phyloP scores from a whole-genome alignment of 2,113 vertebrate genomes.

The Ascaphus truei region DNA sequence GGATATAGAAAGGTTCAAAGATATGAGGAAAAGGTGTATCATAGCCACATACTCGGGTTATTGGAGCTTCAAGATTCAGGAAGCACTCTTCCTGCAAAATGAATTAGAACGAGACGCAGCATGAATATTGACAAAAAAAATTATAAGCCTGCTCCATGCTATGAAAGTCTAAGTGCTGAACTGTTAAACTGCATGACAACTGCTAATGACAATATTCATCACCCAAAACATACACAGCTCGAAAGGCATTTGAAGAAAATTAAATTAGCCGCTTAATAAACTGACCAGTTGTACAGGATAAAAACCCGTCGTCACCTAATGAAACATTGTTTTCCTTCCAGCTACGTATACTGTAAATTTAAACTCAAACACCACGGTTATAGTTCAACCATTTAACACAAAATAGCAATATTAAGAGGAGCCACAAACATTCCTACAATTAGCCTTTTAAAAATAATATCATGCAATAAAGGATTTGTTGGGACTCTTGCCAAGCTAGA shows the following conservation, averaged over 20 bases:
- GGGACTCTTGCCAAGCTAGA: no score
- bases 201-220: slow-evolving; percentile 1
- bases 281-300: neutral
- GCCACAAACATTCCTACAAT: no score
- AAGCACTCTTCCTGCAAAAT: slow-evolving; percentile 90
- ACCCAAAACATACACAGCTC: slow-evolving; percentile 8
- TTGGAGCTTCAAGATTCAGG: slow-evolving; percentile 92
- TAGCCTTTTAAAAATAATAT: no score
- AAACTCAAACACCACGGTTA: no score
- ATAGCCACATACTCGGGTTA: slow-evolving; percentile 91
- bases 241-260: neutral
- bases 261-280: slow-evolving; percentile 14
- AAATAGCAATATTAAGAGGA: no score
- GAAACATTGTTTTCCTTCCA: neutral
- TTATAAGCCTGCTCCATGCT: neutral
- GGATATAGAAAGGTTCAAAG: slow-evolving; percentile 97
- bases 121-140: slow-evolving; percentile 14
- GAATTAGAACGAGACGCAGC: slow-evolving; percentile 31
- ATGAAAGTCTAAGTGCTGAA: neutral
- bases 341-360: no score
- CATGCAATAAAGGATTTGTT: no score
- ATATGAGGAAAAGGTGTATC: slow-evolving; percentile 97
- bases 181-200: neutral
- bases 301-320: neutral
- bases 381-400: no score